Conservation (phyloP, 2,888 invertebrate genomes). For the Mimas tiliae region DNA sequence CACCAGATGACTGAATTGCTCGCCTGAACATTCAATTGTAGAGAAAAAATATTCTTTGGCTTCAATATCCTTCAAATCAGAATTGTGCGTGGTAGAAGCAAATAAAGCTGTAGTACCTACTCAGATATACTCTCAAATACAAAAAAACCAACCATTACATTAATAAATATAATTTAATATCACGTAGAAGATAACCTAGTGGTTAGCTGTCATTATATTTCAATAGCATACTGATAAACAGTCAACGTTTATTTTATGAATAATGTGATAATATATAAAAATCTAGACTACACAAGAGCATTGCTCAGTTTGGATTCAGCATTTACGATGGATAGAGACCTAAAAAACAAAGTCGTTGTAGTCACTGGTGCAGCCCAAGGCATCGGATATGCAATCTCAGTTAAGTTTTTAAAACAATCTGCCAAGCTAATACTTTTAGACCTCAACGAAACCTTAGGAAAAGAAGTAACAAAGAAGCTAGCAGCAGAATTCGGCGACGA, state of each 20-base stretch:
- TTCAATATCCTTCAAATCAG: no score
- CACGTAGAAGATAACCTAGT: no score
- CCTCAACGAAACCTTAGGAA: slow-evolving; percentile 36
- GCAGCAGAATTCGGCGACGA: slow-evolving; percentile 34
- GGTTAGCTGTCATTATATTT: no score
- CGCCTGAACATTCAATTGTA: no score
- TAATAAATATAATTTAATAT: no score
- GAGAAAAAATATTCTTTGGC: no score
- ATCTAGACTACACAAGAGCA: not conserved
- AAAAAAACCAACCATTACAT: no score
- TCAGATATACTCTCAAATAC: no score
- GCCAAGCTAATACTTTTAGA: slow-evolving; percentile 49
- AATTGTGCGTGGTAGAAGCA: no score
- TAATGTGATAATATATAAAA: not conserved
- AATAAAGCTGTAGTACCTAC: no score
- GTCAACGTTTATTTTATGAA: not conserved
- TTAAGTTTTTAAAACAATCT: slow-evolving; percentile 69
- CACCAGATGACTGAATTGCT: no score
- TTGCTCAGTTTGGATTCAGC: not conserved
- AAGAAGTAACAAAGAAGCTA: slow-evolving; percentile 50
- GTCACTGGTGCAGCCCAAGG: slow-evolving; percentile 83
- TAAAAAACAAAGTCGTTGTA: slow-evolving; percentile 22
- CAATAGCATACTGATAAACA: not conserved
- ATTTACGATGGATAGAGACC: not conserved
- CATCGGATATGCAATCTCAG: slow-evolving; percentile 74